Evolutionary conservation across 2,113 vertebrate genomes (phyloP).

Genomic region (Nyctibius bracteatus): DNA sequence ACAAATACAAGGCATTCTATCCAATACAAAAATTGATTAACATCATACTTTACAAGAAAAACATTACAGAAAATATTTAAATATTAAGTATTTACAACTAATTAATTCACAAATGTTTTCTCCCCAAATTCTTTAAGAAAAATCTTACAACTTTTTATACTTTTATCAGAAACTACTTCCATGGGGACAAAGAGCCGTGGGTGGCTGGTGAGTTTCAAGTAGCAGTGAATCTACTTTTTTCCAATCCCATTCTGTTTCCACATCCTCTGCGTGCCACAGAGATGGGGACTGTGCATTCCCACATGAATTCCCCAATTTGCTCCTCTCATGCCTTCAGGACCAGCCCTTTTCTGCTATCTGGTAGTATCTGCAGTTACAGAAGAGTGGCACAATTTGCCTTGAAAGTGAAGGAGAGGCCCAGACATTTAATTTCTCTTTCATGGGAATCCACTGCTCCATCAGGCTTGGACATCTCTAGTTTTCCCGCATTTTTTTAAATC

Average conservation of each 20-base stretch:
- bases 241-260: neutral
- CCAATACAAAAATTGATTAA: neutral
- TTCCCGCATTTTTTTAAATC: neutral
- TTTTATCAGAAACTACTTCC: neutral
- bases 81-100: neutral
- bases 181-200: neutral
- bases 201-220: neutral
- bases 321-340: neutral
- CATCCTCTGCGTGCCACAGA: neutral
- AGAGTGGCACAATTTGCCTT: neutral
- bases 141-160: neutral
- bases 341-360: neutral
- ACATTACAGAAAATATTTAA: neutral
- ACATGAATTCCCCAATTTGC: neutral
- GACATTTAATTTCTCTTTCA: slow-evolving; percentile 49
- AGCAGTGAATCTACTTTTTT: neutral
- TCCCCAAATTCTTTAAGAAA: neutral
- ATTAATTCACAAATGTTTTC: neutral
- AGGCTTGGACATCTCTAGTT: neutral
- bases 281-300: neutral
- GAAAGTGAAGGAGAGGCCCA: neutral
- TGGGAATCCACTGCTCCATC: slow-evolving; percentile 67
- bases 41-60: neutral
- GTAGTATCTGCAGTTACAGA: neutral
- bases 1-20: neutral